Base-by-base conservation (phyloP, 2,888 invertebrate genomes). In the Pristionchus mayeri region DNA sequence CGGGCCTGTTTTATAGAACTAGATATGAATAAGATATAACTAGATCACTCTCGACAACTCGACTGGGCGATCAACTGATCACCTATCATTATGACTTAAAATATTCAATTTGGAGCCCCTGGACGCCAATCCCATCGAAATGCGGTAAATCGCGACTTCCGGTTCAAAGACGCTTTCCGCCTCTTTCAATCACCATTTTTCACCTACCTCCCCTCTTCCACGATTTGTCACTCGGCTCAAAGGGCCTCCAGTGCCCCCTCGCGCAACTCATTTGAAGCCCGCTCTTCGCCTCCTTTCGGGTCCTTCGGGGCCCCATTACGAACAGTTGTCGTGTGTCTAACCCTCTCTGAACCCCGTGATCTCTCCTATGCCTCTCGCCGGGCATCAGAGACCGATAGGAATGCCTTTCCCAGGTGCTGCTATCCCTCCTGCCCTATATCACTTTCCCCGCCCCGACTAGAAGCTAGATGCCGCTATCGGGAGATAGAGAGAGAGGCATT, bases 91-190 rank as follows among this genome's bases (percentile, higher is more conserved):
- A n/a, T n/a, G n/a, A n/a, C n/a, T n/a, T n/a, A n/a, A n/a, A n/a
- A n/a, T n/a, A n/a, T n/a, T n/a, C n/a, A n/a, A n/a, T n/a, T n/a
- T n/a, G n/a, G n/a, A n/a, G n/a, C n/a, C n/a, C n/a, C n/a, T n/a
- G n/a, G n/a, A n/a, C n/a, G 13, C 60, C 13, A 60, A 34, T 9
- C 30, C 30, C 13, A 30, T 7, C 67, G 67, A 40, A n/a, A 44
- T 71, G 71, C 71, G 71, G 71, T 40, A 71, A 71, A 71, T 71
- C 71, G 71, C 71, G 44, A 44, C 71, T 71, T 71, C 71, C 71
- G 71, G 71, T 71, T 71, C 71, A 71, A 71, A 71, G 63, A 44
- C n/a, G n/a, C n/a, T n/a, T n/a, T n/a, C n/a, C n/a, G n/a, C n/a
- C 24, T 40, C n/a, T 34, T 63, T 63, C 63, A 30, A 63, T 63